Base-by-base conservation (phyloP, 1,140 invertebrate species). In the Brachystomella parvula region DNA sequence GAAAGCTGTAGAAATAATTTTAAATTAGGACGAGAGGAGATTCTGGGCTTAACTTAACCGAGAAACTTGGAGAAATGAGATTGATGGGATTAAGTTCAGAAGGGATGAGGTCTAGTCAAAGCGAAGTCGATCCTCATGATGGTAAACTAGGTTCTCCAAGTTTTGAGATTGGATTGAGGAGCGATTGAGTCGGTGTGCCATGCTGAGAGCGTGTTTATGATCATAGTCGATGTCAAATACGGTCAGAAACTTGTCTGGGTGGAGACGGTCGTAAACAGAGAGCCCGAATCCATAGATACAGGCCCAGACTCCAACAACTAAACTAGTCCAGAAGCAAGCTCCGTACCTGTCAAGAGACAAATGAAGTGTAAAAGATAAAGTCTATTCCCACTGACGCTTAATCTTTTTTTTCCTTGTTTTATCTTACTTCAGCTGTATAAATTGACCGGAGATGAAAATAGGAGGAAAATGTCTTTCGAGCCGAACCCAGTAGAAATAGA, bases 171-270 rank as follows among this genome's bases (percentile, higher is more conserved):
- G 49, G 49, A 53, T 53, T 53, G 49, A 17, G 24, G 6, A 30
- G 6, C 33, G 15, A 29, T 71, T 71, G 28, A 68, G 29, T 21
- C 63, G 60, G 47, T 73, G 47, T 19, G 72, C 72, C 19, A 33
- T n/a, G 3, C 64, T 63, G 19, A 73, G 24, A 26, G 72, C 49
- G 35, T 69, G 24, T 58, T 73, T 73, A 21, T 67, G 53, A 33
- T 73, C 72, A 49, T 71, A 73, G 53, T 73, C 69, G 17, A 73
- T 17, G 64, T 73, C 72, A 44, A 73, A 73, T 32, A 73, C 65
- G 1, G 72, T 73, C 2, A 73, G 44, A 61, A 71, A 73, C 24
- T 64, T 69, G 29, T 71, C 72, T 15, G 72, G 72, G 49, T 71
- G 59, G 6, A 68, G 31, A 17, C 69, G 32, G 49, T 73, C 72